phyloP scores from a whole-genome alignment of 2,888 invertebrate genomes.

The Entomobrya proxima region DNA sequence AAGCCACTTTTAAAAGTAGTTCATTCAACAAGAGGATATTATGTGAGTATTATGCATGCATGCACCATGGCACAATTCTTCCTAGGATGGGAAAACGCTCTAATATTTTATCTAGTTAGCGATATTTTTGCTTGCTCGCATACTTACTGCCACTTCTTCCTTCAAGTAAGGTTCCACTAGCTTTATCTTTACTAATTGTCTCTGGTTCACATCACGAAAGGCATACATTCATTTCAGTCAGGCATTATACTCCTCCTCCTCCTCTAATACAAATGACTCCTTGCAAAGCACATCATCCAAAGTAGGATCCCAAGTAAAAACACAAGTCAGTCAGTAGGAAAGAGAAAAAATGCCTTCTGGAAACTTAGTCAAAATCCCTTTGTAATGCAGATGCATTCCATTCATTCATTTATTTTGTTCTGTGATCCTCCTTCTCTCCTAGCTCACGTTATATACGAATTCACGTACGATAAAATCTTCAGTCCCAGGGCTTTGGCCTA shows the following conservation, averaged over 20 bases:
- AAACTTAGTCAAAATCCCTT: constrained; percentile 37
- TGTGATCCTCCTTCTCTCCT: neutral
- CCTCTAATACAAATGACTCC: constrained; percentile 10
- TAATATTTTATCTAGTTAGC: constrained; percentile 22
- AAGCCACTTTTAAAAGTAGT: neutral
- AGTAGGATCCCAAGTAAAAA: neutral
- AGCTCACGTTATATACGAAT: neutral
- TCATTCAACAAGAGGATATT: neutral
- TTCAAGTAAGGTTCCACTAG: constrained; percentile 10
- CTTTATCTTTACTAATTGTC: constrained; percentile 55
- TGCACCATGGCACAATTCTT: constrained; percentile 8
- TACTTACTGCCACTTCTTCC: neutral
- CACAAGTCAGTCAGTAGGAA: constrained; percentile 22
- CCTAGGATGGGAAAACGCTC: neutral
- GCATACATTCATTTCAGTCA: constrained; percentile 17
- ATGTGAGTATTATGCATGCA: neutral
- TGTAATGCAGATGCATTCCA: constrained; percentile 64
- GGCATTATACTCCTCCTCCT: too few species aligned
- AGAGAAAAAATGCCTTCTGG: constrained; percentile 6
- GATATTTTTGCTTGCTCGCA: too few species aligned
- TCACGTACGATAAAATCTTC: neutral
- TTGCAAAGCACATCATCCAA: neutral
- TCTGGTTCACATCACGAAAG: constrained; percentile 37
- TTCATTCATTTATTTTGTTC: constrained; percentile 40
- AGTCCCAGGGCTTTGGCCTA: too few species aligned